These are phyloP conservation scores for Chunga burmeisteri DNA, from an alignment of 2,113 vertebrate genomes.

Conservation along the genomic window DNA sequence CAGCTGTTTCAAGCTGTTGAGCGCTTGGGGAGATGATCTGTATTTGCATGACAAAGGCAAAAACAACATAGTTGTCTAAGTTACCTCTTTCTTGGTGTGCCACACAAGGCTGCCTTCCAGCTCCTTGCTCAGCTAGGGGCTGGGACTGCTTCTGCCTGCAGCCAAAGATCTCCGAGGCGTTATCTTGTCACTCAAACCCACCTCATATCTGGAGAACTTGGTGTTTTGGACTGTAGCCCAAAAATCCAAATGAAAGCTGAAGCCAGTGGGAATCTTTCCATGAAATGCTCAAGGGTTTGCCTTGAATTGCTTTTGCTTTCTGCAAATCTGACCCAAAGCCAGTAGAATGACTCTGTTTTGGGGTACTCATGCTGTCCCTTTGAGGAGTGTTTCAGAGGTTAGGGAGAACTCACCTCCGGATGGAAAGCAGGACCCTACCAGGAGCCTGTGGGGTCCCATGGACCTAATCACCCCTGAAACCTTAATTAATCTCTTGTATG, in stretches of 20 bases:
- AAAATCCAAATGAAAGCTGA: background rate
- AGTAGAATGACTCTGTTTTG: background rate
- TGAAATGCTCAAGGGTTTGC: background rate
- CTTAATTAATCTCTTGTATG: accelerated
- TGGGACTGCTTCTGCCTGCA: background rate
- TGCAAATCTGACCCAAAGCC: background rate
- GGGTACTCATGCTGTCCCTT: background rate
- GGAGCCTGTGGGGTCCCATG: background rate
- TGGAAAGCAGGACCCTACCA: background rate
- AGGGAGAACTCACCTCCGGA: background rate
- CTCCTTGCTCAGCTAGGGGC: background rate
- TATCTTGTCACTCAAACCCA: background rate
- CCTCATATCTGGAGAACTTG: background rate
- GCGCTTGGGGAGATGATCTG: background rate
- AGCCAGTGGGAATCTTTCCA: constrained; percentile 1
- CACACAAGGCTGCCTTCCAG: background rate
- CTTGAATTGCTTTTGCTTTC: background rate
- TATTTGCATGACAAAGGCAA: background rate
- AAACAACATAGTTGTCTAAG: background rate
- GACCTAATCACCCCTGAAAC: background rate
- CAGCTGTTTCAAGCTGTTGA: constrained; percentile 36
- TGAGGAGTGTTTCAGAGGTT: background rate
- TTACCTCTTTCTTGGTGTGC: background rate
- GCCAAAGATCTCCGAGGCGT: background rate
- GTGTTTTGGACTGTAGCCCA: background rate